phyloP scores from a whole-genome alignment of 2,797 vertebrate species.

The Sebastiscus albofasciatus region DNA sequence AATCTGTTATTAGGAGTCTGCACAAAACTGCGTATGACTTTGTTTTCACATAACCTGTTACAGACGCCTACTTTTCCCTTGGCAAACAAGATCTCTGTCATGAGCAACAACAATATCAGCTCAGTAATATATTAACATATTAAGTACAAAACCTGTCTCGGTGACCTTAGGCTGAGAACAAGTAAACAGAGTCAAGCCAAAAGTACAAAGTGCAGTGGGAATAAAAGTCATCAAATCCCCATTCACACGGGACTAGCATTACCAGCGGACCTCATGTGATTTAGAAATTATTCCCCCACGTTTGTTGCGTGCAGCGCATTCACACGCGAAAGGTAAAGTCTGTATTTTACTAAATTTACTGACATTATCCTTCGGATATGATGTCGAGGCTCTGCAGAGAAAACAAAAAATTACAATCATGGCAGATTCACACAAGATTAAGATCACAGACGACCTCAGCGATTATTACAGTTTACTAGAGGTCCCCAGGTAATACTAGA shows the following conservation, averaged over 20 bases:
- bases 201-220: slow-evolving; percentile 10
- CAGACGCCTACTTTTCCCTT: background rate
- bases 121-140: background rate
- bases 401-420: no score
- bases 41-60: background rate
- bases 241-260: background rate
- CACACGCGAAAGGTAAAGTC: no score
- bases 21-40: background rate
- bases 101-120: no score
- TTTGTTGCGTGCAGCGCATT: background rate
- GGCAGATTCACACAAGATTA: no score
- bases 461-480: no score
- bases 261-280: background rate
- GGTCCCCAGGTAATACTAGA: no score
- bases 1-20: background rate
- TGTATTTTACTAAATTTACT: no score
- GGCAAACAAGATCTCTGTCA: background rate
- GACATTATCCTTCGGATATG: no score
- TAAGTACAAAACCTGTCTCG: background rate
- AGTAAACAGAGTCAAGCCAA: background rate
- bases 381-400: no score
- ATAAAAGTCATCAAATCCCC: background rate
- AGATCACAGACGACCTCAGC: no score
- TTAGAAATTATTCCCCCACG: background rate
- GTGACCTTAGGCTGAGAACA: background rate